phyloP scores from a whole-genome alignment of 2,113 vertebrate species.

The Electrona antarctica region DNA sequence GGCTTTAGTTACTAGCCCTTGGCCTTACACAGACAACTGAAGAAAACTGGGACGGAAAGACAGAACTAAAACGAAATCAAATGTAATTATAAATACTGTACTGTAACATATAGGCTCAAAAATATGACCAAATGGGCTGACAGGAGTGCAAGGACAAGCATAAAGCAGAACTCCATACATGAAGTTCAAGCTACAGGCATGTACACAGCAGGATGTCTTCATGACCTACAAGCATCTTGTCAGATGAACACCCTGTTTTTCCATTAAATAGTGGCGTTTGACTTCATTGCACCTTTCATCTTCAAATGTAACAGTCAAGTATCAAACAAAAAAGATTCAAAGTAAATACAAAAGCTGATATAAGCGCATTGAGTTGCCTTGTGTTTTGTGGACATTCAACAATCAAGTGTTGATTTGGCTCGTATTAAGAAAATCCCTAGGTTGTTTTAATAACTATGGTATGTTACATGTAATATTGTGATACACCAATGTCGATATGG shows the following conservation, averaged over 20 bases:
- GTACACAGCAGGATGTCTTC: constrained; percentile 21
- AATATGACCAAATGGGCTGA: constrained; percentile 20
- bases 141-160: constrained; percentile 37
- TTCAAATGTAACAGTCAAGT: constrained; percentile 68
- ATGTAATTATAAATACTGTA: constrained; percentile 40
- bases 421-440: background rate
- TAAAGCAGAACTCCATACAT: constrained; percentile 18
- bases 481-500: background rate
- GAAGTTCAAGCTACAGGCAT: constrained; percentile 12
- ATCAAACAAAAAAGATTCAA: constrained; percentile 34
- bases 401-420: constrained; percentile 5
- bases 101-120: constrained; percentile 23
- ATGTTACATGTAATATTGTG: background rate
- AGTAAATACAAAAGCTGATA: constrained; percentile 16
- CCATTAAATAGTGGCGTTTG: constrained; percentile 37
- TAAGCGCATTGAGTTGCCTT: constrained; percentile 24
- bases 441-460: background rate
- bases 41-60: constrained; percentile 47
- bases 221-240: background rate
- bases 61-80: constrained; percentile 22
- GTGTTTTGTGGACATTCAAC: background rate
- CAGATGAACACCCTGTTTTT: constrained; percentile 55
- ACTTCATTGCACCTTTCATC: constrained; percentile 71
- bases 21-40: constrained; percentile 33
- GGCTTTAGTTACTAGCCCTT: constrained; percentile 58